Conservation (phyloP, 2,888 invertebrate species). For the Agapetus fuscipes region DNA sequence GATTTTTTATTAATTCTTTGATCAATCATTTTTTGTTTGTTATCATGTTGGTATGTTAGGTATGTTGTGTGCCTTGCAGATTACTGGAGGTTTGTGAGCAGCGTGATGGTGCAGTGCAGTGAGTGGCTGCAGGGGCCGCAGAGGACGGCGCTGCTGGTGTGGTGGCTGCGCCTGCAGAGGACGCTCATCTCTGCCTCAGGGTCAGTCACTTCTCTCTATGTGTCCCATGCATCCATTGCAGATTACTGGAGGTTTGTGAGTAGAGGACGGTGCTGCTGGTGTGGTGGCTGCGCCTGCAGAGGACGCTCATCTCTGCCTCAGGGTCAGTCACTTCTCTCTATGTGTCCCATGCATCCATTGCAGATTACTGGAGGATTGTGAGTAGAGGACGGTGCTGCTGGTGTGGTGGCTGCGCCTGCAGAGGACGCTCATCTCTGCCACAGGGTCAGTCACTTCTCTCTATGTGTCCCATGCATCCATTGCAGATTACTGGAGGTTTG, state of each 20-base stretch:
- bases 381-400: constrained; percentile 44
- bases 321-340: too few species aligned
- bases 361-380: constrained; percentile 32
- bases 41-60: not conserved
- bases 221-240: constrained; percentile 6
- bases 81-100: constrained; percentile 35
- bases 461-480: constrained; percentile 2
- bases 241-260: constrained; percentile 34
- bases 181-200: constrained; percentile 24
- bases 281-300: constrained; percentile 55
- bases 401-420: constrained; percentile 56
- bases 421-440: constrained; percentile 28
- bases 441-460: too few species aligned
- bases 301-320: constrained; percentile 27
- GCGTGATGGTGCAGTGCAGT: constrained; percentile 41
- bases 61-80: constrained; percentile 8
- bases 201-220: too few species aligned
- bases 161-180: constrained; percentile 55
- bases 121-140: constrained; percentile 39
- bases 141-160: constrained; percentile 44
- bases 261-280: constrained; percentile 45
- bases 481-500: constrained; percentile 29
- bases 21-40: too few species aligned
- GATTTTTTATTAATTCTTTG: too few species aligned
- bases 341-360: constrained; percentile 1